Evolutionary conservation across 2,888 invertebrate species (phyloP).

Genomic region (Alsophila aescularia): DNA sequence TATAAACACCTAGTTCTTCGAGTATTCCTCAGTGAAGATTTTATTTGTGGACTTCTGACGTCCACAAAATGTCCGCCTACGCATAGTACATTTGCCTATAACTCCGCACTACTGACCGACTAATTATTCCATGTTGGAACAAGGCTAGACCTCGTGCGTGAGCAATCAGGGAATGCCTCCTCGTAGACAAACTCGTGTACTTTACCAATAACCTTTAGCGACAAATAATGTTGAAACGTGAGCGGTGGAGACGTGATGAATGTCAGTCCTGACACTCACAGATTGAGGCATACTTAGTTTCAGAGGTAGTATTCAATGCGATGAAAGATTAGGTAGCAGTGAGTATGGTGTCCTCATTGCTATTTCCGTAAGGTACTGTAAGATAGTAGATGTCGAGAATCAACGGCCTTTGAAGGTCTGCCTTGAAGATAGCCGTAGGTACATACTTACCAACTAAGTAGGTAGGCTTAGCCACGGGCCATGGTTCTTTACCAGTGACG

Average conservation of each 20-base stretch:
- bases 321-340: neutral
- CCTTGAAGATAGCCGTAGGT: neutral
- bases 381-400: neutral
- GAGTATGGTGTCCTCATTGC: neutral
- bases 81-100: no score
- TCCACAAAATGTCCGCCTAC: no score
- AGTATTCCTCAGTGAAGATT: no score
- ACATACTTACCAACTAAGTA: neutral
- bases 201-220: conserved; percentile 7
- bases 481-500: conserved; percentile 1
- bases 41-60: no score
- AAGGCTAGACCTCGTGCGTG: conserved; percentile 4
- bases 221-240: conserved; percentile 1
- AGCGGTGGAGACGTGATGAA: neutral
- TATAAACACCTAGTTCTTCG: no score
- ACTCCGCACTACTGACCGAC: neutral
- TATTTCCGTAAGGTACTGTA: neutral
- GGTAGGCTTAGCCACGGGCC: neutral
- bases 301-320: no score
- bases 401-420: neutral
- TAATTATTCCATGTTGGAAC: neutral
- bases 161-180: conserved; percentile 26
- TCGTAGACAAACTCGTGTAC: conserved; percentile 19
- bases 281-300: no score
- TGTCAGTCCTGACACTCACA: neutral